A percentile compares a stretch with the other conserved stretches of the same genome.
Evolutionary conservation across 37 sponge, comb jelly and placozoan species (phyloP).

Genomic region (Cliona cf. orientalis): DNA sequence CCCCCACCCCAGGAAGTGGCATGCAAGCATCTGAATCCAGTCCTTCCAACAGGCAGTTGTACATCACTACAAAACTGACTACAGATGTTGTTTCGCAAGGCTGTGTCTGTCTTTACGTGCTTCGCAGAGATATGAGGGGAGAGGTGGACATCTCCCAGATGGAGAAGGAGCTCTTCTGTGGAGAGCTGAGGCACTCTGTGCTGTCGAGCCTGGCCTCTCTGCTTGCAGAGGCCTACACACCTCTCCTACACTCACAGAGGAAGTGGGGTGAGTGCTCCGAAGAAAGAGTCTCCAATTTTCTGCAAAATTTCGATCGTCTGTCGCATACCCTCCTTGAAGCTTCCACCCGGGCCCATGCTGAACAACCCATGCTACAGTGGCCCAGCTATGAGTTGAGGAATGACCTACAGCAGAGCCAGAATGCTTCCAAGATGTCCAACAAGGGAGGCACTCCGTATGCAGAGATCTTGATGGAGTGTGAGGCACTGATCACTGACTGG

Average conservation of each 20-base stretch:
- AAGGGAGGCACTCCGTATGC: neutral
- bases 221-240: slow-evolving; percentile 75
- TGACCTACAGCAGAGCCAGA: neutral
- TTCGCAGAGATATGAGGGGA: slow-evolving; percentile 30
- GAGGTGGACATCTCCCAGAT: slow-evolving; percentile 64
- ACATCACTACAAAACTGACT: slow-evolving; percentile 34
- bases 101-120: slow-evolving; percentile 69
- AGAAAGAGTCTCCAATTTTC: slow-evolving; percentile 54
- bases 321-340: slow-evolving; percentile 30
- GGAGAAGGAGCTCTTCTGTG: slow-evolving; percentile 85
- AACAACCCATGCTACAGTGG: slow-evolving; percentile 29
- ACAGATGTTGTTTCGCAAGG: slow-evolving; percentile 44
- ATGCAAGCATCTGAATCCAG: slow-evolving; percentile 13
- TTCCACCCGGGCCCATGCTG: slow-evolving; percentile 30
- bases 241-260: slow-evolving; percentile 71
- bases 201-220: slow-evolving; percentile 66
- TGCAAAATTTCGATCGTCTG: slow-evolving; percentile 54
- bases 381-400: slow-evolving; percentile 25
- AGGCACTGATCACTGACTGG: slow-evolving; percentile 83
- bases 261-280: slow-evolving; percentile 79
- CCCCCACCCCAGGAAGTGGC: neutral
- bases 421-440: neutral
- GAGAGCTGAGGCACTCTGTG: slow-evolving; percentile 80
- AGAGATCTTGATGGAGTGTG: slow-evolving; percentile 67
- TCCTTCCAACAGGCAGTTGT: slow-evolving; percentile 35